A percentile compares a stretch with the other conserved stretches of the same genome.
Evolutionary conservation across 2,113 vertebrate species (phyloP).

Genomic region (Calypte anna): DNA sequence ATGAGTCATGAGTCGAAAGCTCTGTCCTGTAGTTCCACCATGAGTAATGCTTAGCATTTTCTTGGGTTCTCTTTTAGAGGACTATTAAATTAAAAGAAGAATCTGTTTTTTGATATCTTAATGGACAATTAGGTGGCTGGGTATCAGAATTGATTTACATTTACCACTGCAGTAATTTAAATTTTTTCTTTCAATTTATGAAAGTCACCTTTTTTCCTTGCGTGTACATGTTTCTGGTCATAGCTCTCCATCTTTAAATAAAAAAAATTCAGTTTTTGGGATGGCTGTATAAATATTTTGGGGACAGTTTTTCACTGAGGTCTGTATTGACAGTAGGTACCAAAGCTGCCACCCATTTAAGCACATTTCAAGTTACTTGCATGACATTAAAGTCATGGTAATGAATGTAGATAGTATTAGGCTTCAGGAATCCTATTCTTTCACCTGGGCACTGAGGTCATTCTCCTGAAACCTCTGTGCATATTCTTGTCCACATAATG

Average conservation of each 20-base stretch:
- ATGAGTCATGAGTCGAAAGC: constrained; percentile 68
- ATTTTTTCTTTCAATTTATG: background rate
- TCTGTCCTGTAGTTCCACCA: constrained; percentile 34
- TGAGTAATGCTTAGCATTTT: constrained; percentile 69
- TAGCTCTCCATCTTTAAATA: background rate
- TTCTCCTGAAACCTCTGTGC: background rate
- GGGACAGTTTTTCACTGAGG: background rate
- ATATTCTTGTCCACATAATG: background rate
- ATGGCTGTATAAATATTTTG: background rate
- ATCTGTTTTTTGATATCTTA: constrained; percentile 66
- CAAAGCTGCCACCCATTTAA: background rate
- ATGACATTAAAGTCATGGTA: accelerated
- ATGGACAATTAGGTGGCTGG: constrained; percentile 55
- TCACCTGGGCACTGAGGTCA: background rate
- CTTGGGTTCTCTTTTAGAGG: constrained; percentile 45
- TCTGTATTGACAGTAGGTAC: background rate
- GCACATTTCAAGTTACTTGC: background rate
- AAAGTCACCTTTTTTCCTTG: background rate
- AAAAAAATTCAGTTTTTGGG: background rate
- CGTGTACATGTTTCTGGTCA: background rate
- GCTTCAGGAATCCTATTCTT: background rate
- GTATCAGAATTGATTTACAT: constrained; percentile 55
- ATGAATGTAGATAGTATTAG: background rate
- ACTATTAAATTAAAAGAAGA: constrained; percentile 70
- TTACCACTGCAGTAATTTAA: constrained; percentile 23